phyloP scores from a whole-genome alignment of 2,888 invertebrate genomes.

The Cantharis rustica region DNA sequence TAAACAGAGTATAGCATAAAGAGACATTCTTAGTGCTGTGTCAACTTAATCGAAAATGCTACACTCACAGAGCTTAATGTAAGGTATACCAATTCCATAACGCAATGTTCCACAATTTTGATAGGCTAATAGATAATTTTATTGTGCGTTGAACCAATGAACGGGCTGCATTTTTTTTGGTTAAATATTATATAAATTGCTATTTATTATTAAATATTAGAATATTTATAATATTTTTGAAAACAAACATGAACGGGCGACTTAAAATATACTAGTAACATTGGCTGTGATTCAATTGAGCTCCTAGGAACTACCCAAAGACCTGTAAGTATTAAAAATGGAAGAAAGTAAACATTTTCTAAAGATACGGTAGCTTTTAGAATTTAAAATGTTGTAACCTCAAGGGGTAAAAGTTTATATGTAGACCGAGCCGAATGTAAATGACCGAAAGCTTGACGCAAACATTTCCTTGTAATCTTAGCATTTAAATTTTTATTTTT shows the following conservation, averaged over 20 bases:
- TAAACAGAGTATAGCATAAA: too few relatives aligned
- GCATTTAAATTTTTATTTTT: neutral
- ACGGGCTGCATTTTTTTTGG: too few relatives aligned
- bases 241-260: neutral
- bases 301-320: neutral
- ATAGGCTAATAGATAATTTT: too few relatives aligned
- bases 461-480: neutral
- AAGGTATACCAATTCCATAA: too few relatives aligned
- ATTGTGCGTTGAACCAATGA: too few relatives aligned
- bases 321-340: neutral
- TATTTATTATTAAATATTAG: too few relatives aligned
- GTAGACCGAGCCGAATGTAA: slow-evolving; percentile 27
- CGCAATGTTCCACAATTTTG: too few relatives aligned
- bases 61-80: too few relatives aligned
- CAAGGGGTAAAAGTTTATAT: slow-evolving; percentile 23
- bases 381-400: slow-evolving; percentile 7
- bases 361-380: slow-evolving; percentile 4
- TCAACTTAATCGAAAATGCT: too few relatives aligned
- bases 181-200: too few relatives aligned
- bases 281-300: neutral
- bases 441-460: slow-evolving; percentile 29
- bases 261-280: neutral
- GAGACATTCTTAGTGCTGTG: too few relatives aligned
- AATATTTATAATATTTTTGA: too few relatives aligned
- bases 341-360: neutral